Conservation (phyloP, 2,113 vertebrate genomes). For the Hippocampus comes region DNA sequence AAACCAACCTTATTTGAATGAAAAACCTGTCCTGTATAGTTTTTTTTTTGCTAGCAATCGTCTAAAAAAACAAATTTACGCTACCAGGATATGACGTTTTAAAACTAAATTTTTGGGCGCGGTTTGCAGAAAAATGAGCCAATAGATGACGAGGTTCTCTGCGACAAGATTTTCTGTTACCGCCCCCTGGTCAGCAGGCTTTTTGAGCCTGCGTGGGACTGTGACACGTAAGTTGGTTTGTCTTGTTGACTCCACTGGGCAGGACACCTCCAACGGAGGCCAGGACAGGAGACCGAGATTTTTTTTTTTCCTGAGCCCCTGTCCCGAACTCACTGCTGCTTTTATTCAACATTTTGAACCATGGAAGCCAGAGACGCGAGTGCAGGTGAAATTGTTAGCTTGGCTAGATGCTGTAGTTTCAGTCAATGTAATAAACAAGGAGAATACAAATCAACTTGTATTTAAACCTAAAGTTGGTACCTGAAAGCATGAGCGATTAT, state of each 20-base stretch:
- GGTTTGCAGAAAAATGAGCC: conserved; percentile 21
- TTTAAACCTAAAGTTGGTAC: not conserved
- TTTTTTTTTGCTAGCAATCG: not conserved
- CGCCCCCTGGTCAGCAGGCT: not conserved
- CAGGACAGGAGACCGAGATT: conserved; percentile 18
- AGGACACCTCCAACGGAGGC: conserved; percentile 30
- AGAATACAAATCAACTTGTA: not conserved
- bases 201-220: not conserved
- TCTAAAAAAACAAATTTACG: not conserved
- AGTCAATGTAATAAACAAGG: not conserved
- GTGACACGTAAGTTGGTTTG: conserved; percentile 62
- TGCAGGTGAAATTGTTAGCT: conserved; percentile 53
- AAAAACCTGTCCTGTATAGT: not conserved
- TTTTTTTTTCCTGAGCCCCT: not conserved
- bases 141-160: conserved; percentile 31
- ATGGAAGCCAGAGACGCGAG: conserved; percentile 59
- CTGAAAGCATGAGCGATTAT: not conserved
- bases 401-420: conserved; percentile 11
- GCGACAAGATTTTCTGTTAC: conserved; percentile 49
- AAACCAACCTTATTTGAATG: not conserved
- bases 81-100: not conserved
- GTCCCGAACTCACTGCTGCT: not conserved
- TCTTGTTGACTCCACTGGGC: conserved; percentile 17
- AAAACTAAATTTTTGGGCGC: not conserved
- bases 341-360: not conserved